Conservation (phyloP, 2,888 invertebrate species). For the Augochlorella aurata region DNA sequence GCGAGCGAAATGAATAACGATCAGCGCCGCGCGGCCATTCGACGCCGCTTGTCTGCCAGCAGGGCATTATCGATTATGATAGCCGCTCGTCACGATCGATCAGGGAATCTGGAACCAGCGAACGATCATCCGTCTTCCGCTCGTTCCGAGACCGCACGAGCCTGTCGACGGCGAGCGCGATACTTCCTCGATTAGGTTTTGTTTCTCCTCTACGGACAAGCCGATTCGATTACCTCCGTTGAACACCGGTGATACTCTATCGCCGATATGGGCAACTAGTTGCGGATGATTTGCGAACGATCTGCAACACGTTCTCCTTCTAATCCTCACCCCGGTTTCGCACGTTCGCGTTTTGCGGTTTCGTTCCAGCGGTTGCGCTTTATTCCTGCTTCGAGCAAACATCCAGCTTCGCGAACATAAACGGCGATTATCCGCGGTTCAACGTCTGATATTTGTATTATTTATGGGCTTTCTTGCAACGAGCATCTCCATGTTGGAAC, state of each 20-base stretch:
- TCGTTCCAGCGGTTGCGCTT: no score
- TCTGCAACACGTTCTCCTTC: neutral
- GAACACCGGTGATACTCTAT: slow-evolving; percentile 4
- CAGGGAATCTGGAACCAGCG: slow-evolving; percentile 57
- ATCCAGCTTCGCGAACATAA: no score
- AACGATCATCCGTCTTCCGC: slow-evolving; percentile 46
- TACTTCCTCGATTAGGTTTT: slow-evolving; percentile 11
- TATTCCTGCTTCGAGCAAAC: no score
- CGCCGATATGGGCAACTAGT: neutral
- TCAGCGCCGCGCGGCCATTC: slow-evolving; percentile 50
- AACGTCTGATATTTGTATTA: no score
- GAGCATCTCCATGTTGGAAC: no score
- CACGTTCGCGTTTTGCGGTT: no score
- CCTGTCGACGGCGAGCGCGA: slow-evolving; percentile 26
- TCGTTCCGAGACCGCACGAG: slow-evolving; percentile 21
- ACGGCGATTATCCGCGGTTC: no score
- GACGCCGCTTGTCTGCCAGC: slow-evolving; percentile 62
- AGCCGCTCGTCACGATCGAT: slow-evolving; percentile 72
- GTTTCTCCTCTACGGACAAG: neutral
- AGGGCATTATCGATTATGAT: slow-evolving; percentile 74
- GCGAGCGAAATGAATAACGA: slow-evolving; percentile 73
- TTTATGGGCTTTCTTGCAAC: no score
- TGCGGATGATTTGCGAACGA: neutral
- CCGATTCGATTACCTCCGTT: neutral
- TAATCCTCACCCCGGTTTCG: no score